These are phyloP conservation scores for Semaprochilodus insignis DNA, from an alignment of 2,797 vertebrate species.

Conservation along the genomic window DNA sequence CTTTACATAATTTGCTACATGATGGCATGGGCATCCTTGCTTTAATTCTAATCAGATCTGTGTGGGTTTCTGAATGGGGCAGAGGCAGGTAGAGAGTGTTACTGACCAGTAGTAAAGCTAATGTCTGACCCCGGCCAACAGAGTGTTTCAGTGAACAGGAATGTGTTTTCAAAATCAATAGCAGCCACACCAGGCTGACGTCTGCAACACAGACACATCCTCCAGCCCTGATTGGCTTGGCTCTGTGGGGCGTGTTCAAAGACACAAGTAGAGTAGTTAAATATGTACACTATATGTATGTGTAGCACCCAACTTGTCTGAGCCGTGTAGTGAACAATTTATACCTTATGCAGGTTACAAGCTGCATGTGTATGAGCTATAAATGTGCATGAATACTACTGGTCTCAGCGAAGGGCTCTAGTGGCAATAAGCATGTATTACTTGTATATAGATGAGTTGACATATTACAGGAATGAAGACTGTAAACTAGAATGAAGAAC, in stretches of 20 bases:
- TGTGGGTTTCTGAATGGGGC: neutral
- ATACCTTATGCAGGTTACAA: neutral
- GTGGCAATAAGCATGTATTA: neutral
- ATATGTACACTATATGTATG: neutral
- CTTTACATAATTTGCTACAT: too few relatives aligned
- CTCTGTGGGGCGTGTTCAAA: slow-evolving; percentile 39
- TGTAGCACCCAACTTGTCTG: too few relatives aligned
- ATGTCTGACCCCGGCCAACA: neutral
- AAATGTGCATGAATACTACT: neutral
- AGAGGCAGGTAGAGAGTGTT: neutral
- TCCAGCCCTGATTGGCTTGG: slow-evolving; percentile 44
- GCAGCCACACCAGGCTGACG: slow-evolving; percentile 8
- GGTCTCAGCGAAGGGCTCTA: neutral
- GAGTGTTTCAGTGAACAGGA: slow-evolving; percentile 25
- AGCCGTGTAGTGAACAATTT: neutral
- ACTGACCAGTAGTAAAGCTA: neutral
- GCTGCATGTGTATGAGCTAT: neutral
- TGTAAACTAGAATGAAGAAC: too few relatives aligned
- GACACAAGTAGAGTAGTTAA: neutral
- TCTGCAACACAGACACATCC: neutral
- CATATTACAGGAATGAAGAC: too few relatives aligned
- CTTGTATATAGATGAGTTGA: neutral
- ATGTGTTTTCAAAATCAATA: slow-evolving; percentile 47
- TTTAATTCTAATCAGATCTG: neutral
- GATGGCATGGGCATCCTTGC: too few relatives aligned